A percentile compares a stretch with the other conserved stretches of the same genome.
Conservation (phyloP, 2,113 vertebrate species). For the Montifringilla adamsi region DNA sequence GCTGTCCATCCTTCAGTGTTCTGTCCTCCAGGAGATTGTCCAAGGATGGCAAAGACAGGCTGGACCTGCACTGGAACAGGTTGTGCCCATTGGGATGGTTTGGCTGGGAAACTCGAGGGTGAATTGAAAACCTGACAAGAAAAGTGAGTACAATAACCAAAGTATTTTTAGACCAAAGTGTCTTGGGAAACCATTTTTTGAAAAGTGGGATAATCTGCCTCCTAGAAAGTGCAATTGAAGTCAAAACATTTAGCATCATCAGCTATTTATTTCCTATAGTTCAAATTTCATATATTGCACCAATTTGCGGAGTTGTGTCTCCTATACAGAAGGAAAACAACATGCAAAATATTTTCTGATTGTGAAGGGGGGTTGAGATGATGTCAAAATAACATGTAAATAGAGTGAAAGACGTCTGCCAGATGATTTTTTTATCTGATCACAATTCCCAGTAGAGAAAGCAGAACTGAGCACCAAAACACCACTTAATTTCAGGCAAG, state of each 20-base stretch:
- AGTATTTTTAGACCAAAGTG: neutral
- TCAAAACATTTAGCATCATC: neutral
- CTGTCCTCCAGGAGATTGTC: neutral
- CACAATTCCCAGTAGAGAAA: neutral
- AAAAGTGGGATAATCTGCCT: neutral
- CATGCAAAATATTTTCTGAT: neutral
- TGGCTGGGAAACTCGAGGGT: neutral
- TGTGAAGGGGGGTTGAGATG: neutral
- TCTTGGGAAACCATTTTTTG: neutral
- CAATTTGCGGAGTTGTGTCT: neutral
- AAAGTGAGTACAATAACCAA: neutral
- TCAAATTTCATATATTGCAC: neutral
- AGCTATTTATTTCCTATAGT: neutral
- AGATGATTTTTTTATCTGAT: neutral
- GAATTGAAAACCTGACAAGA: neutral
- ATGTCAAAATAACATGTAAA: neutral
- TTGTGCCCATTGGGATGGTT: neutral
- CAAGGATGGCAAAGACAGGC: neutral
- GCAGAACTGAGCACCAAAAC: neutral
- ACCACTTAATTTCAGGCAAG: neutral
- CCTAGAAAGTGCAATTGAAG: slow-evolving; percentile 5
- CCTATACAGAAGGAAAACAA: neutral
- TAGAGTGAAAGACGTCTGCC: neutral
- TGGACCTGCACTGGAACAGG: neutral
- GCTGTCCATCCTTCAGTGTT: neutral